Evolutionary conservation across 2,113 vertebrate species (phyloP).

Genomic region (Sarotherodon lohbergeri): DNA sequence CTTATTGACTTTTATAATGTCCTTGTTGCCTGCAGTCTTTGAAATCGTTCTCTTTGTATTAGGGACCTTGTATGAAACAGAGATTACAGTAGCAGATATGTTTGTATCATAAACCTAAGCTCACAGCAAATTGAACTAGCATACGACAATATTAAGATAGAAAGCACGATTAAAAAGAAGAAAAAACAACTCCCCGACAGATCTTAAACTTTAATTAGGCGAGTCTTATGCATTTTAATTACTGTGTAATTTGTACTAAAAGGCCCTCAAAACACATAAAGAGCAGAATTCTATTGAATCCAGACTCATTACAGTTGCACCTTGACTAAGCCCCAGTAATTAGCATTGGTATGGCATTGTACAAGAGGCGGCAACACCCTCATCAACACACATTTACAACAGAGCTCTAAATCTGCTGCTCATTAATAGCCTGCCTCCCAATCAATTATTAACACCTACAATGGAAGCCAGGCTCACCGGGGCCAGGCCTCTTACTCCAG

Average conservation of each 20-base stretch:
- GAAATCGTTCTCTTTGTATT: background rate
- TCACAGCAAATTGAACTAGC: background rate
- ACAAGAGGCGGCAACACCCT: conserved; percentile 65
- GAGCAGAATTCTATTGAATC: conserved; percentile 58
- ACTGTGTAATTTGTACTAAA: conserved; percentile 55
- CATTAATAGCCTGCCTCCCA: conserved; percentile 76
- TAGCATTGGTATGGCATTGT: conserved; percentile 67
- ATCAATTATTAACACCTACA: conserved; percentile 81
- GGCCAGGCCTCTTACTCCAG: conserved; percentile 64
- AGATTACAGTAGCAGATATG: background rate
- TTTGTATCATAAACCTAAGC: conserved; percentile 21
- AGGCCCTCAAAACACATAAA: conserved; percentile 64
- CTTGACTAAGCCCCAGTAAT: conserved; percentile 70
- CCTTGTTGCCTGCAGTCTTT: conserved; percentile 7
- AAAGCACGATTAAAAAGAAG: background rate
- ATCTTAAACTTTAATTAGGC: conserved; percentile 50
- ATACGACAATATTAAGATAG: conserved; percentile 27
- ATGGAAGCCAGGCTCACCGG: conserved; percentile 55
- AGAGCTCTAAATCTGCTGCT: conserved; percentile 67
- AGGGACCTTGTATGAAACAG: background rate
- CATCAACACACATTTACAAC: conserved; percentile 70
- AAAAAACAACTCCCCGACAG: background rate
- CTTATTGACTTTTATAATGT: conserved; percentile 1
- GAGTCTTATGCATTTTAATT: conserved; percentile 53
- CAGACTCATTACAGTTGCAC: conserved; percentile 68